These are phyloP conservation scores for Pterocles burchelli DNA, from an alignment of 2,113 vertebrate genomes.

Conservation along the genomic window DNA sequence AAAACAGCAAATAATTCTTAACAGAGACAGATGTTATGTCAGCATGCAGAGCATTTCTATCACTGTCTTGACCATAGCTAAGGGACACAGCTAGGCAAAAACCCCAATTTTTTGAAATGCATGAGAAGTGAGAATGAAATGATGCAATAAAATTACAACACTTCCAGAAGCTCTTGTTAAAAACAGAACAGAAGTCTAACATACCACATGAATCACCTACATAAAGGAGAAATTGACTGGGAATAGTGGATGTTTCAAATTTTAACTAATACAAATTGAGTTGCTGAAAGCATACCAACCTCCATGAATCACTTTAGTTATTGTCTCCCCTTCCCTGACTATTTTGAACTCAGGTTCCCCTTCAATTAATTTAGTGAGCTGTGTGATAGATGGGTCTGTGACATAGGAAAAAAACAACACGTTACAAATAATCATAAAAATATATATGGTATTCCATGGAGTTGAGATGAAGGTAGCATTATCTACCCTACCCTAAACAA, in stretches of 20 bases:
- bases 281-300: conserved; percentile 58
- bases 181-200: neutral
- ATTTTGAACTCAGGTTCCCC: conserved; percentile 77
- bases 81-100: neutral
- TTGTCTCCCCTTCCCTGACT: conserved; percentile 77
- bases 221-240: neutral
- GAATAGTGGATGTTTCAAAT: neutral
- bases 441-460: neutral
- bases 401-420: conserved; percentile 8
- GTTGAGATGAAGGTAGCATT: neutral
- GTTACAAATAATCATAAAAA: conserved; percentile 7
- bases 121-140: neutral
- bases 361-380: conserved; percentile 78
- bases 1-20: neutral
- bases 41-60: neutral
- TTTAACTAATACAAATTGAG: neutral
- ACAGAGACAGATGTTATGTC: neutral
- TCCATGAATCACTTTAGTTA: conserved; percentile 80
- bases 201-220: neutral
- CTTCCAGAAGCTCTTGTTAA: neutral
- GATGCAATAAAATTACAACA: neutral
- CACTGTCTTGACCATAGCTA: neutral
- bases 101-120: rapidly evolving
- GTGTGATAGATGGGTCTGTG: conserved; percentile 74
- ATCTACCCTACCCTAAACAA: neutral